Conservation (phyloP, 1,140 invertebrate genomes). For the Prorops nasuta region DNA sequence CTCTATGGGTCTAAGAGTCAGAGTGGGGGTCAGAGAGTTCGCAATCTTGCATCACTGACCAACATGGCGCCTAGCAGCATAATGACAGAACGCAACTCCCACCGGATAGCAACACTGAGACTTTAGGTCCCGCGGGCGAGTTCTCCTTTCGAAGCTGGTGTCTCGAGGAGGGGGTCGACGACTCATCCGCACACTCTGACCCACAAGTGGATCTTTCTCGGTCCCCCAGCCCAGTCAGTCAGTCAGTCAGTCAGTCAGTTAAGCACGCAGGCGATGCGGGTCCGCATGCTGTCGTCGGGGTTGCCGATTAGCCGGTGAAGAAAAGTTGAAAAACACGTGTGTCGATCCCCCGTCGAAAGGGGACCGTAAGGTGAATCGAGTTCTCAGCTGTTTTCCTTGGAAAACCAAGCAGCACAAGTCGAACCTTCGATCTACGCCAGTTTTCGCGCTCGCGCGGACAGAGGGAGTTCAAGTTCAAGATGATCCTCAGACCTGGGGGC, state of each 20-base stretch:
- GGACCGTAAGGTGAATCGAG: neutral
- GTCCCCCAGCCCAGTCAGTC: too few species aligned
- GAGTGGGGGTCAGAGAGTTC: too few species aligned
- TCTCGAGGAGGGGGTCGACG: neutral
- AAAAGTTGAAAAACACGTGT: neutral
- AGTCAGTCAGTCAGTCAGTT: constrained; percentile 23
- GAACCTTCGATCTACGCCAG: constrained; percentile 6
- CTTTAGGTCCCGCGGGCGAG: too few species aligned
- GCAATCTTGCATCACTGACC: too few species aligned
- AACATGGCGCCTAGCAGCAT: too few species aligned
- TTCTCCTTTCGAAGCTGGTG: too few species aligned
- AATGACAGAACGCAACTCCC: too few species aligned
- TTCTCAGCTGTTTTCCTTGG: neutral
- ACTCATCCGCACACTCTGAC: constrained; percentile 43
- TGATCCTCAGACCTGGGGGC: neutral
- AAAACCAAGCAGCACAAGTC: constrained; percentile 14
- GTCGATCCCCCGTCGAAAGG: neutral
- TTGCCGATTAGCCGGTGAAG: neutral
- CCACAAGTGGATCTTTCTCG: constrained; percentile 44
- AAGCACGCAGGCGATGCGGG: constrained; percentile 1
- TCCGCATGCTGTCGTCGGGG: too few species aligned
- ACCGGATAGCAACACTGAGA: too few species aligned
- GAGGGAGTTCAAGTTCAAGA: neutral
- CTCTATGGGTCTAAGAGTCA: too few species aligned
- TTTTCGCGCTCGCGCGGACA: too few species aligned